Evolutionary conservation across 2,797 vertebrate species (phyloP), one percentile per base, ranked within the genome.

Genomic region (Manis javanica): DNA sequence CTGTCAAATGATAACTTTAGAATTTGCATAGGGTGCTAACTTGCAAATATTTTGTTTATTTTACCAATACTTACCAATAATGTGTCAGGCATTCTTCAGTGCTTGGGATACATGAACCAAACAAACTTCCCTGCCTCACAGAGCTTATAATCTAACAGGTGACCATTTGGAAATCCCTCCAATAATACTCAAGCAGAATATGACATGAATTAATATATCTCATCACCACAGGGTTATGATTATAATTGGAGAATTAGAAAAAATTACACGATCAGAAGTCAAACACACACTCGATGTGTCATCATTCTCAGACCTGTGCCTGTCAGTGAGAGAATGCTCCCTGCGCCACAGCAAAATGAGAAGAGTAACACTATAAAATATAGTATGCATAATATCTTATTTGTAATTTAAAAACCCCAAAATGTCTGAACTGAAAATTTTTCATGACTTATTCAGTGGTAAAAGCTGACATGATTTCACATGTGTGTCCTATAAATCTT

Each of bases 11-110:
- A 57, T 49, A 68, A 78, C 79, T 71, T 89, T n/a, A 68, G 29
- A 51, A 37, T 79, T 64, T 90, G 34, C 29, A 37, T 87, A 69
- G 49, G 46, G 34, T 68, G 24, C 37, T 87, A 68, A 71, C 34
- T 49, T 89, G 42, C 4, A 89, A 34, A 83, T 46, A 42, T 90
- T 94, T 79, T 55, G 55, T 46, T 75, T 94, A 57, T 57, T 87
- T 81, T 75, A 93, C 4, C 49, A 89, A 93, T 42, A 7, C 18
- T 9, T 23, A 87, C 64, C 61, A 93, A 14, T 24, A 19, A 68
- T 64, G 39, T 39, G 2, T 79, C 42, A 61, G 46, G 21, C 6
- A 34, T 6, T 51, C 26, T 74, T 75, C 29, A n/a, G n/a, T 24
- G 53, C 37, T 72, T 77, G 63, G 49, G 24, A 34, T 87, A 26